These are phyloP conservation scores for Meleagris gallopavo DNA, from an alignment of 2,113 vertebrate species.

Conservation along the genomic window DNA sequence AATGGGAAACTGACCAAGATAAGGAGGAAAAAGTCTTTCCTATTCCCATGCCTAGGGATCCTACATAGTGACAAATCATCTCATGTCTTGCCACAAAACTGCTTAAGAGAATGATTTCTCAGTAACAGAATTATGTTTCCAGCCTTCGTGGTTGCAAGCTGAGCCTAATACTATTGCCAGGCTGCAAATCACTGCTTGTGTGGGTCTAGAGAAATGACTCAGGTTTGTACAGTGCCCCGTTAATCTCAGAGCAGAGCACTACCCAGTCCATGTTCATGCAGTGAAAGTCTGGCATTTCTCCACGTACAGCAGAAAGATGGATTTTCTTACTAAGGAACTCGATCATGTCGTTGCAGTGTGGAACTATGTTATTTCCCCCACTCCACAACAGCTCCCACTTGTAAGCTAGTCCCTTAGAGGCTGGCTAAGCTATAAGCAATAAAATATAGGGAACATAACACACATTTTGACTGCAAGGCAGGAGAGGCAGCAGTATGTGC, in stretches of 20 bases:
- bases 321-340: background rate
- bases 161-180: background rate
- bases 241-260: background rate
- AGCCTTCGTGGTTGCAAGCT: background rate
- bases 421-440: background rate
- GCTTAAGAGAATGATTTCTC: background rate
- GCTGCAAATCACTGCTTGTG: background rate
- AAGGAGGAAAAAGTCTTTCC: accelerated
- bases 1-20: background rate
- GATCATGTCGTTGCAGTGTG: background rate
- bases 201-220: background rate
- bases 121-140: background rate
- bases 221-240: background rate
- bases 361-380: background rate
- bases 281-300: background rate
- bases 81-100: background rate
- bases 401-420: background rate
- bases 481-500: background rate
- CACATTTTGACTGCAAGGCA: background rate
- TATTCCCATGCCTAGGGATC: background rate
- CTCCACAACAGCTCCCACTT: background rate
- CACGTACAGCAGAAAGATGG: background rate
- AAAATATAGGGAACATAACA: background rate
- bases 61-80: background rate
- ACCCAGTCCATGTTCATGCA: background rate